phyloP scores from a whole-genome alignment of 2,888 invertebrate species.

The Melieria crassipennis region DNA sequence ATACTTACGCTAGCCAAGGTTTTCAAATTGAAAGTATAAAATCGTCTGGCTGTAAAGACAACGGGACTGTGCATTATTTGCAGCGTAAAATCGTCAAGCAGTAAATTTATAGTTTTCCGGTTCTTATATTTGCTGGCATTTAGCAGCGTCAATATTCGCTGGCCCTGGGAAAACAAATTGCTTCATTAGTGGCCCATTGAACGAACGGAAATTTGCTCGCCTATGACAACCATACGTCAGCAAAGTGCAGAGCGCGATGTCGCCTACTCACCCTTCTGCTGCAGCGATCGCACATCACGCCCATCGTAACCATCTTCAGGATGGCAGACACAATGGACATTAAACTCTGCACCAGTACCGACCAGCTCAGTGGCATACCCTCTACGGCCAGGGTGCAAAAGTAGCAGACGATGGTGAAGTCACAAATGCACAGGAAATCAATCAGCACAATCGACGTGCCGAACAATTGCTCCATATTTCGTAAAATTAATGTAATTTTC shows the following conservation, averaged over 20 bases:
- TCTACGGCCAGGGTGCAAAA: conserved; percentile 40
- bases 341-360: conserved; percentile 26
- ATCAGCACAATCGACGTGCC: conserved; percentile 48
- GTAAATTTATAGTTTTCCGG: conserved; percentile 3
- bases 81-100: conserved; percentile 46
- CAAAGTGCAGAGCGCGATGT: too few species aligned
- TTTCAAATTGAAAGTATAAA: conserved; percentile 50
- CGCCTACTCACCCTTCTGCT: conserved; percentile 41
- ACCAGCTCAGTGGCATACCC: conserved; percentile 13
- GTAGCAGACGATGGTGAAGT: conserved; percentile 46
- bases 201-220: neutral
- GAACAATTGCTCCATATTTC: conserved; percentile 42
- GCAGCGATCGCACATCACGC: conserved; percentile 45
- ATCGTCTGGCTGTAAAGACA: conserved; percentile 46
- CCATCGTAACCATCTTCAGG: conserved; percentile 45
- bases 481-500: conserved; percentile 42
- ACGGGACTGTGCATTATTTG: conserved; percentile 52
- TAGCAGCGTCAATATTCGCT: neutral
- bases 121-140: neutral
- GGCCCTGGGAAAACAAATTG: neutral
- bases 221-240: neutral
- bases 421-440: conserved; percentile 49
- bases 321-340: conserved; percentile 42
- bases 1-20: conserved; percentile 41
- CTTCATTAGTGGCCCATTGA: neutral